Percentiles rank a stretch among this genome's conserved stretches.
phyloP scores from a whole-genome alignment of 92 coral and sea anemone genomes.

The Desmophyllum pertusum region DNA sequence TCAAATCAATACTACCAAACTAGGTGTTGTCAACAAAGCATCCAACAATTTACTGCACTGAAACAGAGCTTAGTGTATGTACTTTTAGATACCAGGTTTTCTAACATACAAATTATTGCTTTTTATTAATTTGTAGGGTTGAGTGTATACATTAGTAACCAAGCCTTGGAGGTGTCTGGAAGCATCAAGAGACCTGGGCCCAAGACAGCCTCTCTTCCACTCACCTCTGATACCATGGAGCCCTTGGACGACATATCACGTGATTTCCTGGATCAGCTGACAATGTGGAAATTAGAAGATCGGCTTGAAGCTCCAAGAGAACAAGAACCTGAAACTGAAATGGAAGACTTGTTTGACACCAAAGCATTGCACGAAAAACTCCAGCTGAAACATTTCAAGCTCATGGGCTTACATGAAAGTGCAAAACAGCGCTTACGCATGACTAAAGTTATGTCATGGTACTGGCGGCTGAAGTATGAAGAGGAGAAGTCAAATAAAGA shows the following conservation, averaged over 20 bases:
- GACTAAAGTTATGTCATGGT: conserved; percentile 94
- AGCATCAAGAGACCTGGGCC: conserved; percentile 50
- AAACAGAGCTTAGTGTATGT: too few species aligned
- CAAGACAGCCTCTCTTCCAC: conserved; percentile 34
- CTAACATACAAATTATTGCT: not conserved
- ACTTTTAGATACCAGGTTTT: too few species aligned
- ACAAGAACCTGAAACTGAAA: conserved; percentile 21
- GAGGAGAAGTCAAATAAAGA: conserved; percentile 51
- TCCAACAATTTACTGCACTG: not conserved
- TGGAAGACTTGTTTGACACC: conserved; percentile 55
- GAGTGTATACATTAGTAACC: conserved; percentile 56
- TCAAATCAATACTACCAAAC: not conserved
- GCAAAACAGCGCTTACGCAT: conserved; percentile 76
- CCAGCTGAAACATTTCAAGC: conserved; percentile 73
- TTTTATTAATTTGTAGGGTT: conserved; percentile 44
- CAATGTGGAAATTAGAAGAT: conserved; percentile 58
- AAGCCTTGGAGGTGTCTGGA: conserved; percentile 33
- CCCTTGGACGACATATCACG: conserved; percentile 24
- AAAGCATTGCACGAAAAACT: conserved; percentile 68
- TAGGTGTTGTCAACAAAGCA: not conserved
- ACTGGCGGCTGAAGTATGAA: conserved; percentile 78
- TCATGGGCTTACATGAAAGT: conserved; percentile 65
- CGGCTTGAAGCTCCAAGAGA: conserved; percentile 46
- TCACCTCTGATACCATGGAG: conserved; percentile 21
- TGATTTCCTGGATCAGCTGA: conserved; percentile 45